These are phyloP conservation scores for Sebastes dallii DNA, from an alignment of 2,797 vertebrate species.

Conservation along the genomic window DNA sequence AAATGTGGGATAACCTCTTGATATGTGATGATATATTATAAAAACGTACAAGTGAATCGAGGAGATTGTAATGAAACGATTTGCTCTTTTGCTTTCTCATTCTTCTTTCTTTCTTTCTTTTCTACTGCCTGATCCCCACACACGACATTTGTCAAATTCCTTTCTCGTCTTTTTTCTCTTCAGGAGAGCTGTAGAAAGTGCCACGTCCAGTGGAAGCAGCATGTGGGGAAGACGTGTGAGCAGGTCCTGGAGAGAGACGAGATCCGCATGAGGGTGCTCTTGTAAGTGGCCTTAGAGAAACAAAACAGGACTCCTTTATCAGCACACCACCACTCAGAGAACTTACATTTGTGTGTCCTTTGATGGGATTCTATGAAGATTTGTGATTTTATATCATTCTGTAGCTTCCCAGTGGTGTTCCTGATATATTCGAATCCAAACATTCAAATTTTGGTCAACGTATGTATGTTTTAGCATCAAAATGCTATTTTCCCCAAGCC, in stretches of 20 bases:
- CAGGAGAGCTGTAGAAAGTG: slow-evolving; percentile 97
- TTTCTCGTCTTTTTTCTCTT: neutral
- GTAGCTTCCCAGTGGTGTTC: too few relatives aligned
- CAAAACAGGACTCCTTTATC: neutral
- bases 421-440: too few relatives aligned
- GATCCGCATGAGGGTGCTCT: slow-evolving; percentile 93
- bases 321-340: neutral
- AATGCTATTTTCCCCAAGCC: too few relatives aligned
- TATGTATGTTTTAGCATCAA: too few relatives aligned
- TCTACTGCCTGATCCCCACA: neutral
- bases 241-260: slow-evolving; percentile 95
- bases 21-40: neutral
- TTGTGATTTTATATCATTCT: neutral
- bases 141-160: neutral
- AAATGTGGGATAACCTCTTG: neutral
- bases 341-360: neutral
- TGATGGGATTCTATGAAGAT: neutral
- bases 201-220: slow-evolving; percentile 96
- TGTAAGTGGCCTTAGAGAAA: slow-evolving; percentile 83
- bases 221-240: slow-evolving; percentile 93
- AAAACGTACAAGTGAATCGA: neutral
- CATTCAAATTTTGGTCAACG: too few relatives aligned
- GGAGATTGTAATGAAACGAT: neutral
- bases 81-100: fast-evolving
- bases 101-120: neutral